These are phyloP conservation scores for Steinernema carpocapsae DNA, from an alignment of 2,888 invertebrate genomes.

Conservation along the genomic window DNA sequence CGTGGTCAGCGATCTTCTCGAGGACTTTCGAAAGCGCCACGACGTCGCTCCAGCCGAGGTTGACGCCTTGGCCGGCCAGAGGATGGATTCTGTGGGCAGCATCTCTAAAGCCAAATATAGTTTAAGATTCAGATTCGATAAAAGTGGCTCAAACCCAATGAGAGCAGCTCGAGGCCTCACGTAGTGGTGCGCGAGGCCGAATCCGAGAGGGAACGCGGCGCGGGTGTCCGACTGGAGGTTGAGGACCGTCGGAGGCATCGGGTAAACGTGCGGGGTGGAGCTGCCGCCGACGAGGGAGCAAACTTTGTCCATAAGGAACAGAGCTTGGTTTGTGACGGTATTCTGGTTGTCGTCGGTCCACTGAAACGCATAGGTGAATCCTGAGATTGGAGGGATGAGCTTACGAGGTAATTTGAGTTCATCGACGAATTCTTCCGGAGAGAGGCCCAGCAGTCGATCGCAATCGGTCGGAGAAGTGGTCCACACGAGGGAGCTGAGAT, in stretches of 20 bases:
- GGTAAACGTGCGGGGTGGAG: constrained; percentile 22
- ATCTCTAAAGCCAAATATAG: constrained; percentile 74
- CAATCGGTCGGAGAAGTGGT: constrained; percentile 81
- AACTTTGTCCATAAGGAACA: constrained; percentile 50
- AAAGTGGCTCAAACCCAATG: constrained; percentile 84
- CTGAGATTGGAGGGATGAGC: constrained; percentile 54
- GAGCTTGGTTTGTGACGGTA: constrained; percentile 58
- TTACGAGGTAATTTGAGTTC: constrained; percentile 83
- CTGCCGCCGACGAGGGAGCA: constrained; percentile 14
- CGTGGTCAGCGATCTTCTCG: constrained; percentile 78
- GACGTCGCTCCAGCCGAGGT: constrained; percentile 94
- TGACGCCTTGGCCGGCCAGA: constrained; percentile 95
- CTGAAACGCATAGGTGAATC: constrained; percentile 51
- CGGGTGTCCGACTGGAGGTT: constrained; percentile 75
- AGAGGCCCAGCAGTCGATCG: constrained; percentile 77
- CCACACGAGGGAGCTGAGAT: constrained; percentile 91
- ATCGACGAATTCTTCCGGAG: constrained; percentile 84
- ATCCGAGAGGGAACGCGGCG: constrained; percentile 88
- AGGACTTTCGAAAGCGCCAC: constrained; percentile 78
- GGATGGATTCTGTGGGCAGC: constrained; percentile 84
- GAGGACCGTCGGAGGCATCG: constrained; percentile 77
- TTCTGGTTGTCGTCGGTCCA: constrained; percentile 67
- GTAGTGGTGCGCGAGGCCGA: constrained; percentile 87
- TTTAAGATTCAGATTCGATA: too few relatives aligned
- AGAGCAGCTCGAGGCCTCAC: constrained; percentile 82